Base-by-base conservation (phyloP, 2,113 vertebrate genomes). In the Columbina picui region DNA sequence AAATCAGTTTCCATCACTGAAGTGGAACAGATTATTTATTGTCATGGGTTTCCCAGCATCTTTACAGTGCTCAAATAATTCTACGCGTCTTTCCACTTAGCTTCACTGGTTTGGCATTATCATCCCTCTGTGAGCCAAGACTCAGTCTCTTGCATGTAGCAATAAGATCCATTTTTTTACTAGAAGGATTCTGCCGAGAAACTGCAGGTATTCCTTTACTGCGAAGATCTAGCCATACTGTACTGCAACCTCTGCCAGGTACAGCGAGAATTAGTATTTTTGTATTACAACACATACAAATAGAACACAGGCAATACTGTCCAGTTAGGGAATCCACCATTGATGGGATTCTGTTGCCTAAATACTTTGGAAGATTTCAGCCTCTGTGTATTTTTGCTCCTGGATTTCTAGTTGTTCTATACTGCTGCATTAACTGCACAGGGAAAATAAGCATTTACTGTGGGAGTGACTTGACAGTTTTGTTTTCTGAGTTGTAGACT, bases 1-100 rank as follows among this genome's bases (percentile, higher is more conserved):
- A 94, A 93, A 95, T 95, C 69, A 53, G 83, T 67, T 93, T 86
- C 88, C 36, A 47, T 23, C 76, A 78, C 69, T 89, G 90, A 90
- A 92, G 90, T 93, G 93, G 94, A 96, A 96, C 84, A 95, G 73
- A 59, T 81, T 50, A 67, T 89, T 90, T 96, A 89, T 90, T 94
- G 76, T 93, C 83, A 64, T 22, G 65, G 73, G 83, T 84, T 90
- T 94, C 88, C 89, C 87, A 64, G 30, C 76, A 64, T 71, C 60
- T 83, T 75, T 92, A 56, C 77, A 43, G 73, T 18, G 57, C 86
- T 90, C 68, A 90, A 74, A 70, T 67, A 80, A 90, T 90, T 83
- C 59, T 63, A 15, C 39, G 49, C 8, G 14, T 29, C 76, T 90
- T 90, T 87, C 80, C 86, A 86, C 64, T 78, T 52, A 87, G 52